These are phyloP conservation scores for Microtus agrestis DNA, from an alignment of 2,797 vertebrate genomes.

Conservation along the genomic window DNA sequence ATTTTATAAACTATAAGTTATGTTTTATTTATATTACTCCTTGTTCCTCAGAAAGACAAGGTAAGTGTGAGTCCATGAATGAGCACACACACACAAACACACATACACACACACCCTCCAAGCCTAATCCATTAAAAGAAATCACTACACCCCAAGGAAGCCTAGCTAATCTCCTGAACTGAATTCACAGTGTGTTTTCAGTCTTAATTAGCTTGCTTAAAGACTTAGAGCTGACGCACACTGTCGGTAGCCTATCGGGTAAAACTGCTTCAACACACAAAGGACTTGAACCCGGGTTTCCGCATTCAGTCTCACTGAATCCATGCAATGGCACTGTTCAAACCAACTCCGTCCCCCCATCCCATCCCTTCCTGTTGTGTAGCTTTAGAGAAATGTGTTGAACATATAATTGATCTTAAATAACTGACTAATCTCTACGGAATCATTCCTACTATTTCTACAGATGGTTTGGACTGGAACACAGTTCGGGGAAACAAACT, in stretches of 20 bases:
- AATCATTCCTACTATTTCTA: constrained; percentile 35
- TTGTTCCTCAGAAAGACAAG: neutral
- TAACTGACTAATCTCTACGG: constrained; percentile 59
- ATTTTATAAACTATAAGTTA: neutral
- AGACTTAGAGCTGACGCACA: constrained; percentile 29
- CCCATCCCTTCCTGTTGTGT: neutral
- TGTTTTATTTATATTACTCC: neutral
- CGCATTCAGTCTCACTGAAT: constrained; percentile 49
- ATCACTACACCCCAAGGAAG: neutral
- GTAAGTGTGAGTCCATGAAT: neutral
- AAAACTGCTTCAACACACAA: neutral
- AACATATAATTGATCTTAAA: constrained; percentile 24
- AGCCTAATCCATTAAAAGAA: constrained; percentile 44
- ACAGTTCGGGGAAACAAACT: neutral
- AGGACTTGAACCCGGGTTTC: neutral
- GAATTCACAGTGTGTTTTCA: neutral
- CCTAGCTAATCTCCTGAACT: constrained; percentile 4
- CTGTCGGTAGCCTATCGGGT: constrained; percentile 43
- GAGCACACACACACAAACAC: too few species aligned
- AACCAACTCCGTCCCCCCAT: neutral
- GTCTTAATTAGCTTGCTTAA: constrained; percentile 64
- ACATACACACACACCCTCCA: neutral
- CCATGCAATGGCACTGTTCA: neutral
- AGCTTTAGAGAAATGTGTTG: neutral
- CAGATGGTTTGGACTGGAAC: constrained; percentile 38